Conservation (phyloP, 1,140 invertebrate genomes). For the Drosophila miranda region DNA sequence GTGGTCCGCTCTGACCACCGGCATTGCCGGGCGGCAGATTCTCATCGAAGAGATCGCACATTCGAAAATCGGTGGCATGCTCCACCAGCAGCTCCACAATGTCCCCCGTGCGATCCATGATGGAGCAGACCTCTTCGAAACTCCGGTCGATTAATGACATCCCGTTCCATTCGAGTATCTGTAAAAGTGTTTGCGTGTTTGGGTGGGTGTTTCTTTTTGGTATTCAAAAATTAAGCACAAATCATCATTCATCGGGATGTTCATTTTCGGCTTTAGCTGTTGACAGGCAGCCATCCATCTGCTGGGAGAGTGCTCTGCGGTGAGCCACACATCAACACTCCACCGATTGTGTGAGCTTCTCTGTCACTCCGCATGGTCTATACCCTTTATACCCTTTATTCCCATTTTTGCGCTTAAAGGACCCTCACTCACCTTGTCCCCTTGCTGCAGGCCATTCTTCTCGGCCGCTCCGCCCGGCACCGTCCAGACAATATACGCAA, state of each 20-base stretch:
- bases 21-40: constrained; percentile 78
- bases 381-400: not conserved
- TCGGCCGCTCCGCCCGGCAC: constrained; percentile 95
- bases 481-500: constrained; percentile 95
- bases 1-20: constrained; percentile 70
- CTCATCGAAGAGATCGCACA: constrained; percentile 87
- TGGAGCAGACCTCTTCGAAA: constrained; percentile 93
- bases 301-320: constrained; percentile 25
- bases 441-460: constrained; percentile 91
- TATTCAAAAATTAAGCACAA: not conserved
- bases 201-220: not conserved
- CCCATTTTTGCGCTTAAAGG: no score
- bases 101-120: constrained; percentile 92
- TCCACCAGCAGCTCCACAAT: constrained; percentile 92
- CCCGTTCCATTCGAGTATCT: constrained; percentile 92
- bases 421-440: constrained; percentile 88
- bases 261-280: constrained; percentile 14
- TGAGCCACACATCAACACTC: constrained; percentile 28
- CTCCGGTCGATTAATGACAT: constrained; percentile 93
- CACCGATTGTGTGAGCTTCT: constrained; percentile 12
- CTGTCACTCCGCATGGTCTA: not conserved
- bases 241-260: constrained; percentile 39
- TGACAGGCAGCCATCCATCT: no score
- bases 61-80: constrained; percentile 87
- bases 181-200: constrained; percentile 1